Conservation (phyloP, 1,140 invertebrate genomes). For the Drosophila quadrilineata region DNA sequence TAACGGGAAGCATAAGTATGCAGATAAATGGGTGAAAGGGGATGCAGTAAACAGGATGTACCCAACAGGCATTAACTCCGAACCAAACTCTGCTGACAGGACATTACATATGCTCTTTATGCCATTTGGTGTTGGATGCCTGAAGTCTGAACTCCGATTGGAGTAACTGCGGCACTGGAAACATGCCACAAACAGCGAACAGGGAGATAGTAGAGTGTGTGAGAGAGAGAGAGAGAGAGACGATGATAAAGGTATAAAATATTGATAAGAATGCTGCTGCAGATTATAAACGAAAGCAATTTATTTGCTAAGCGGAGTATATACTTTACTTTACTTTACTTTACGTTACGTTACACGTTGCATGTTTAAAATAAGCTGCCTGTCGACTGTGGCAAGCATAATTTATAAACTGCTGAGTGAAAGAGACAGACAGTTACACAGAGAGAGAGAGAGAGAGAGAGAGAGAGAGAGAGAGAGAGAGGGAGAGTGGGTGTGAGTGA, state of each 20-base stretch:
- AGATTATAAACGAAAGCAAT: slow-evolving; percentile 58
- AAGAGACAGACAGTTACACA: too few relatives aligned
- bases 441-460: too few relatives aligned
- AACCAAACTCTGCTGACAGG: not conserved
- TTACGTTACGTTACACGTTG: too few relatives aligned
- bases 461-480: too few relatives aligned
- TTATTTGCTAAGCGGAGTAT: slow-evolving; percentile 55
- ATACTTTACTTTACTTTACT: slow-evolving; percentile 6
- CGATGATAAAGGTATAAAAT: slow-evolving; percentile 10
- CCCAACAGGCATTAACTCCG: not conserved
- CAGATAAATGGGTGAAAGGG: slow-evolving; percentile 16
- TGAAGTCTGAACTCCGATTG: not conserved
- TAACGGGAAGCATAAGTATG: slow-evolving; percentile 50
- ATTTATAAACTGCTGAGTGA: slow-evolving; percentile 59
- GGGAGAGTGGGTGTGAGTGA: too few relatives aligned
- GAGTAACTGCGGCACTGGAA: too few relatives aligned
- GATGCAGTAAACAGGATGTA: not conserved
- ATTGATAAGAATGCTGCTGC: slow-evolving; percentile 49
- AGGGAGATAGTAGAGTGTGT: too few relatives aligned
- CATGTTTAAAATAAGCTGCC: slow-evolving; percentile 11
- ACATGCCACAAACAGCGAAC: not conserved
- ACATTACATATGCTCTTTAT: slow-evolving; percentile 40
- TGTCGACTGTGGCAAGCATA: slow-evolving; percentile 23
- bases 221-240: not conserved
- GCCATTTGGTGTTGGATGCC: not conserved